Conservation (phyloP, 2,113 vertebrate species). For the Lophotis ruficrista region DNA sequence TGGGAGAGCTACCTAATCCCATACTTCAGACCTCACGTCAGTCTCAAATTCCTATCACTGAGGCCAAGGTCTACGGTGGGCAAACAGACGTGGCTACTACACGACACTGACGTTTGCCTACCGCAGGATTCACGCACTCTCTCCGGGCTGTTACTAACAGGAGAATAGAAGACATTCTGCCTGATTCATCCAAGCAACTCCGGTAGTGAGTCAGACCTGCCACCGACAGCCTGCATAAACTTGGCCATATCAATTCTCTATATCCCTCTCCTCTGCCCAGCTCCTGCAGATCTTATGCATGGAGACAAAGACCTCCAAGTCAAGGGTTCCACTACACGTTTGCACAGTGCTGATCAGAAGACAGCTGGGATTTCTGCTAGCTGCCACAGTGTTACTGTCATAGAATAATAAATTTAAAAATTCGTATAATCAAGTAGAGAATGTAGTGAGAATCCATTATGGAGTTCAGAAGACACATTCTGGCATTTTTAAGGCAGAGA, state of each 20-base stretch:
- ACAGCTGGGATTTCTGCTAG: neutral
- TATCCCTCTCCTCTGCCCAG: neutral
- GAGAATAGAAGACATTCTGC: neutral
- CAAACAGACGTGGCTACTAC: neutral
- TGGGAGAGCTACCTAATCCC: neutral
- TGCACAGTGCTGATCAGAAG: neutral
- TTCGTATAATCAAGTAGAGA: neutral
- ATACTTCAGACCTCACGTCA: neutral
- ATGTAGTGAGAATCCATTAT: neutral
- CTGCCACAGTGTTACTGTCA: neutral
- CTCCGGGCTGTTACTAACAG: neutral
- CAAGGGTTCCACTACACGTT: neutral
- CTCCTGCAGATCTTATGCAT: neutral
- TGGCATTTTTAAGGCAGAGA: neutral
- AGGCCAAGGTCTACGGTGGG: neutral
- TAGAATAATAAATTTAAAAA: neutral
- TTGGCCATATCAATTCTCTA: neutral
- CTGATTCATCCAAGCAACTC: neutral
- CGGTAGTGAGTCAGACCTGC: neutral
- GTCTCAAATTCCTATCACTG: neutral
- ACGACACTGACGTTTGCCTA: rapidly evolving
- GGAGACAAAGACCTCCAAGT: rapidly evolving
- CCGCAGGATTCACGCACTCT: neutral
- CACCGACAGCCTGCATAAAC: neutral
- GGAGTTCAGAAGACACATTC: neutral